Evolutionary conservation across 1,140 invertebrate species (phyloP), one percentile per base, ranked within the genome.

Genomic region (Pristionchus pacificus): DNA sequence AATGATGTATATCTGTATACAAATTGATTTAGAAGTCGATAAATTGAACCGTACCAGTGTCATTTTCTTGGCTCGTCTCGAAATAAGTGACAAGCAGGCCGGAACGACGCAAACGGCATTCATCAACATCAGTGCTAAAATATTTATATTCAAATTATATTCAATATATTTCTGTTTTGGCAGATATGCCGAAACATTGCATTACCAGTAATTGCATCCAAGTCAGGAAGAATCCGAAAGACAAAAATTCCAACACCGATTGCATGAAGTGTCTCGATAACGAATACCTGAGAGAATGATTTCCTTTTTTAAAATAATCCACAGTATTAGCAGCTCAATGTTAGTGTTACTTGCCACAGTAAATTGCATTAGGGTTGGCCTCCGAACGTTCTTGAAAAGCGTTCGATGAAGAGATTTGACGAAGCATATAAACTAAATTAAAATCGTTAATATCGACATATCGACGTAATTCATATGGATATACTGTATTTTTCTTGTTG

Each of bases 81-180:
- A 79, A 14, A 84, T 58, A n/a, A 77, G 59, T 31, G 65, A 75
- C 10, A 82, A 58, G 66, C 78, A 57, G 6, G 78, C 68, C 0
- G 80, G 80, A 2, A 82, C 66, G 29, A 82, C 66, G 67, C 80
- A 82, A 31, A 82, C 60, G 10, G 75, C 80, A 61, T 82, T 83
- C 24, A 79, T 78, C n/a, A 82, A 69, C 79, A 79, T 79, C 13
- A 71, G 67, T 57, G 62, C 72, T 80, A 59, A n/a, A 58, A 25
- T 64, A 71, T 63, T n/a, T 65, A 32, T 15, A 29, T 15, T 14
- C 68, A 28, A 25, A 55, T 49, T n/a, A 3, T n/a, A 67, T 66
- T 27, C 29, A 24, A 6, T 13, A 68, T 30, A 72, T 59, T 25
- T 61, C n/a, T n/a, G n/a, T n/a, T n/a, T n/a, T n/a, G n/a, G n/a